phyloP scores from a whole-genome alignment of 2,797 vertebrate genomes.

The Halcyon smyrnensis region DNA sequence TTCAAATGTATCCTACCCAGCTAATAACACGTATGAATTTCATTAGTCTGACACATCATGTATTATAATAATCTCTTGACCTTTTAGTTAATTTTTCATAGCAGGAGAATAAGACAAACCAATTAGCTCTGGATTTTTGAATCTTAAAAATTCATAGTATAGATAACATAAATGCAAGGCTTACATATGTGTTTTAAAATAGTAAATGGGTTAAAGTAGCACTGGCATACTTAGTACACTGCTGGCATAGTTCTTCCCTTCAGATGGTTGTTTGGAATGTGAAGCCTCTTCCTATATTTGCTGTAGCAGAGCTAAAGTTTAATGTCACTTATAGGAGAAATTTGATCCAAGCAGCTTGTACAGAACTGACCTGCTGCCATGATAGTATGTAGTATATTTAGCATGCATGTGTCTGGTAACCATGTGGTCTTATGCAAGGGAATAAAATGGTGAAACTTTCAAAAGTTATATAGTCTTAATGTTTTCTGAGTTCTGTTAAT shows the following conservation, averaged over 20 bases:
- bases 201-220: conserved; percentile 57
- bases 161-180: not conserved
- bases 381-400: conserved; percentile 47
- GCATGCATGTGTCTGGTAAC: conserved; percentile 22
- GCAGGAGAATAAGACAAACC: not conserved
- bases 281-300: conserved; percentile 42
- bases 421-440: not conserved
- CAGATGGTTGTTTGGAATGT: conserved; percentile 37
- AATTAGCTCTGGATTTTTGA: not conserved
- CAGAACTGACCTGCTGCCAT: conserved; percentile 42
- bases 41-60: not conserved
- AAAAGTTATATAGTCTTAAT: not conserved
- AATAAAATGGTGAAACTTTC: not conserved
- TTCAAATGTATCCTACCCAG: not conserved
- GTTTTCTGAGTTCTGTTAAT: not conserved
- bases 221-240: not conserved
- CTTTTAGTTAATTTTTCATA: not conserved
- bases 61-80: not conserved
- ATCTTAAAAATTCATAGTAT: not conserved
- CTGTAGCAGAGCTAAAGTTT: conserved; percentile 32
- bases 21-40: not conserved
- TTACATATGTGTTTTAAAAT: conserved; percentile 32
- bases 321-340: conserved; percentile 42
- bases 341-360: conserved; percentile 54
- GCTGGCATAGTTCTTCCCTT: conserved; percentile 34